phyloP scores from a whole-genome alignment of 1,140 invertebrate species.

The Diachasmimorpha longicaudata region DNA sequence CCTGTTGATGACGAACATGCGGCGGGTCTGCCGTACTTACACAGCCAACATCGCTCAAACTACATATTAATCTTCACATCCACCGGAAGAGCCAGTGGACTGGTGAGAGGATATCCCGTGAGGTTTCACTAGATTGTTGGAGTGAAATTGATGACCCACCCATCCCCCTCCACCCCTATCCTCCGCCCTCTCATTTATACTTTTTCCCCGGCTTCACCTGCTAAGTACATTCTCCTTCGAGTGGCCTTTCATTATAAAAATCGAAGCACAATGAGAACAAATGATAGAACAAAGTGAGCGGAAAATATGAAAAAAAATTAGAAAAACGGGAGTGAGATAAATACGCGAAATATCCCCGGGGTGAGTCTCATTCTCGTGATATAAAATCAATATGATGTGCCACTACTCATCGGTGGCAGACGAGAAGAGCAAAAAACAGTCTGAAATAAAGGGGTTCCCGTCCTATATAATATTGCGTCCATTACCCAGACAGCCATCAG shows the following conservation, averaged over 20 bases:
- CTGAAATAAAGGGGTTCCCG: background rate
- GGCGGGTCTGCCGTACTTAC: background rate
- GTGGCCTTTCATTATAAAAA: conserved; percentile 42
- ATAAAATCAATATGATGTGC: conserved; percentile 35
- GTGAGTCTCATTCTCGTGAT: background rate
- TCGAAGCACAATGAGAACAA: conserved; percentile 20
- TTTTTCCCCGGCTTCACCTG: background rate
- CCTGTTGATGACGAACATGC: background rate
- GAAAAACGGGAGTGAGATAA: conserved; percentile 3
- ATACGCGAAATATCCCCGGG: conserved; percentile 13
- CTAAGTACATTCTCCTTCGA: background rate
- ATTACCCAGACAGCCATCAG: no score
- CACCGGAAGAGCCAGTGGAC: background rate
- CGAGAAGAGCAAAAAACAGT: conserved; percentile 27
- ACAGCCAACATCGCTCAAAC: background rate
- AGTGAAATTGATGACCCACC: background rate
- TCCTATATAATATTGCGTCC: no score
- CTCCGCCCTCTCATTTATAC: background rate
- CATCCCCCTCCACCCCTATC: background rate
- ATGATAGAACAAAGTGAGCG: background rate
- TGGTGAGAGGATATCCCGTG: background rate
- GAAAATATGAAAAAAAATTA: background rate
- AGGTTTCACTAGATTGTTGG: background rate
- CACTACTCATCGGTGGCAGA: conserved; percentile 20
- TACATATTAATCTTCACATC: background rate